Evolutionary conservation across 2,888 invertebrate genomes (phyloP), one percentile per base, ranked within the genome.

Genomic region (Oscheius sp.): DNA sequence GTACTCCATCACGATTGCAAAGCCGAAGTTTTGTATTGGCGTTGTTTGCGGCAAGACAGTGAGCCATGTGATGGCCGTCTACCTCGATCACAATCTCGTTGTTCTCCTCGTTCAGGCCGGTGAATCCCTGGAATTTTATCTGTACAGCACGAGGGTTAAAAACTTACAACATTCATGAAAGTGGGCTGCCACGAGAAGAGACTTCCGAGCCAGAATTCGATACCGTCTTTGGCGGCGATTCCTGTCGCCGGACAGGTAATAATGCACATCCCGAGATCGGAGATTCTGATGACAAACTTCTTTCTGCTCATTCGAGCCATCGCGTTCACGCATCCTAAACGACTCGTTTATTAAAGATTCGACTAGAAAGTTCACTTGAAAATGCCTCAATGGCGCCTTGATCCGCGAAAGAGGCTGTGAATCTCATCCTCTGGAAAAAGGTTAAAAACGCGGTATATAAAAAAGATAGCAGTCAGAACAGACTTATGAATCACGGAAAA

Each of bases 381-480:
- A 74, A 74, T 1, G 63, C 60, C 62, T 74, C 74, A 37, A 74
- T 57, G 32, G 74, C 58, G 32, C 70, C 70, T 59, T 74, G 70
- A 51, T 74, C 74, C 11, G 60, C 47, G 53, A 74, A 74, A 4
- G 63, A 51, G 2, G 74, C 74, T 11, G 74, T 59, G 50, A 74
- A 74, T 33, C 59, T 51, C 74, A 74, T 74, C 5, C 11, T 37
- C 42, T 42, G 42, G 7, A 42, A 7, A 66, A 29, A 5, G 5
- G 55, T 29, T 29, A 55, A 1, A n/a, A 3, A 55, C 29, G 1
- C 3, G 21, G 21, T 21, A 21, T 21, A 21, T 21, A 21, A 21
- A 55, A 55, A 1, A 21, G 21, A 55, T 21, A 55, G 21, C 21
- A 21, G 21, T 21, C 21, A 21, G 21, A 21, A 21, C 0, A 21